Evolutionary conservation across 2,888 invertebrate species (phyloP).

Genomic region (Gandaritis pyraliata): DNA sequence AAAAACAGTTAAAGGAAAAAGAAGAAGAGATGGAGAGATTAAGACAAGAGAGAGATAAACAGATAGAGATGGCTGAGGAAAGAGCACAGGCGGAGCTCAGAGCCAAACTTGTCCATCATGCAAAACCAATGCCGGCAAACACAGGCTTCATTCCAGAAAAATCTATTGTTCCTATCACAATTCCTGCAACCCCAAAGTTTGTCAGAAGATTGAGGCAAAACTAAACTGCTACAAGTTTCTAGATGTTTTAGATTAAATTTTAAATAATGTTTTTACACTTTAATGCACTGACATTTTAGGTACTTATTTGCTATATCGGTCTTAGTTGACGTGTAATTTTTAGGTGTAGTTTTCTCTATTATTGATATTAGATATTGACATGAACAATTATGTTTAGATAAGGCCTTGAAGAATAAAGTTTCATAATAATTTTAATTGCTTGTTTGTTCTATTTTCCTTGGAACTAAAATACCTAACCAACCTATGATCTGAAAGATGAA

Average conservation of each 20-base stretch:
- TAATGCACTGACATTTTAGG: slow-evolving; percentile 18
- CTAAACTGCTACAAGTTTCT: slow-evolving; percentile 27
- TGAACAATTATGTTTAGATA: slow-evolving; percentile 3
- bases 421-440: slow-evolving; percentile 7
- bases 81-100: slow-evolving; percentile 80
- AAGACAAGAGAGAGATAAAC: slow-evolving; percentile 65
- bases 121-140: slow-evolving; percentile 84
- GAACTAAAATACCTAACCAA: too few species aligned
- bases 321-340: slow-evolving; percentile 3
- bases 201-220: slow-evolving; percentile 65
- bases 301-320: slow-evolving; percentile 11
- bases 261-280: slow-evolving; percentile 7
- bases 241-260: slow-evolving; percentile 15
- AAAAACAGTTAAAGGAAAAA: slow-evolving; percentile 81
- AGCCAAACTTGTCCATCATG: slow-evolving; percentile 84
- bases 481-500: too few species aligned
- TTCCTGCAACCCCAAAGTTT: slow-evolving; percentile 86
- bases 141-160: slow-evolving; percentile 80
- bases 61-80: slow-evolving; percentile 73
- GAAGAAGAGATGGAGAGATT: slow-evolving; percentile 77
- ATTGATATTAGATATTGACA: slow-evolving; percentile 9
- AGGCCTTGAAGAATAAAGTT: slow-evolving; percentile 24
- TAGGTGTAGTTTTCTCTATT: slow-evolving; percentile 4
- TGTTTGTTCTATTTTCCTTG: background rate
- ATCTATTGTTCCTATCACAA: slow-evolving; percentile 82